phyloP scores from a whole-genome alignment of 2,113 vertebrate genomes.

The Leptocoma aspasia region DNA sequence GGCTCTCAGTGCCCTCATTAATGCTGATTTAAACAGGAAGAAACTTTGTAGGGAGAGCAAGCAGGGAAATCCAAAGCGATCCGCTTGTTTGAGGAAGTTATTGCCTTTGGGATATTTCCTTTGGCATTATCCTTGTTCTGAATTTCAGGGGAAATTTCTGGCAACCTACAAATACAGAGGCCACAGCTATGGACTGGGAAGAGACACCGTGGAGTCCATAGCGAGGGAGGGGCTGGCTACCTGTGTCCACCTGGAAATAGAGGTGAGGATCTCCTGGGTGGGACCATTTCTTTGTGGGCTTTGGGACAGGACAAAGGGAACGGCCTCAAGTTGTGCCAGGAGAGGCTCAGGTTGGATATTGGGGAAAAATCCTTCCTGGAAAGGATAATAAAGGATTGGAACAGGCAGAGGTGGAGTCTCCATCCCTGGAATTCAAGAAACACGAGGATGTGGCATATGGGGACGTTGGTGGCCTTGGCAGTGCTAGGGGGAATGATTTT shows the following conservation, averaged over 20 bases:
- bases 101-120: neutral
- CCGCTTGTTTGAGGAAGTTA: neutral
- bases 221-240: constrained; percentile 88
- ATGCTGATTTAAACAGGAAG: neutral
- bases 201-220: constrained; percentile 83
- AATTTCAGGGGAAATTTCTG: constrained; percentile 87
- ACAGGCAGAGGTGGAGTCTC: rapidly evolving
- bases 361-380: rapidly evolving
- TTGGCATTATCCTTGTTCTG: neutral
- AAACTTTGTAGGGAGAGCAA: neutral
- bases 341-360: neutral
- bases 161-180: constrained; percentile 79
- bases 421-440: rapidly evolving
- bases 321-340: too few species aligned
- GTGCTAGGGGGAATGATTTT: neutral
- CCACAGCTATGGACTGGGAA: constrained; percentile 82
- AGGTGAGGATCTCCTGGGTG: constrained; percentile 67
- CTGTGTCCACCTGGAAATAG: constrained; percentile 90
- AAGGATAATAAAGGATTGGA: neutral
- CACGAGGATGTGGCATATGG: neutral
- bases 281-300: rapidly evolving
- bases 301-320: neutral
- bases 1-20: neutral
- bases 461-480: neutral
- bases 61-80: neutral